Evolutionary conservation across 2,888 invertebrate species (phyloP), one percentile per base, ranked within the genome.

Genomic region (Diaphora mendica): DNA sequence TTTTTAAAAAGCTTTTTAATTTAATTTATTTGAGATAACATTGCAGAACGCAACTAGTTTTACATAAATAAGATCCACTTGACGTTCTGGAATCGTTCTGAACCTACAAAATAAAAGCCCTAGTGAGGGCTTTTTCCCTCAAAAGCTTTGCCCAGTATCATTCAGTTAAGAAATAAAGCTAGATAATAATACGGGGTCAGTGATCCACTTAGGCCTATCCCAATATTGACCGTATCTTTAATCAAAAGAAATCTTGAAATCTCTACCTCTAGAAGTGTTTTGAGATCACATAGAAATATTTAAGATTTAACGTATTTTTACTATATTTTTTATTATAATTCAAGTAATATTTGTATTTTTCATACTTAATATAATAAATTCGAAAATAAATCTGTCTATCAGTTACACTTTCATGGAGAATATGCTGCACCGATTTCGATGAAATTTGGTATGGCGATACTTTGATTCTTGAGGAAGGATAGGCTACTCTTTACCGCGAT

Each of bases 191-290:
- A 4, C 39, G 15, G n/a, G 20, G 8, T 23, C 51, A 66, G 64
- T 62, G 42, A 70, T 55, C 64, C 82, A 76, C 82, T 83, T 74
- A 82, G 75, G 76, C 82, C 82, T 80, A 70, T 79, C 76, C 69
- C 62, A 81, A 85, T 83, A 85, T 85, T 85, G 75, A 75, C 69
- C 77, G 68, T 76, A 85, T 78, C 84, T 78, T 82, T 81, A 78
- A 85, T 85, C 81, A 82, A 85, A 83, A 77, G 77, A 73, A 79
- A 79, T 85, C 78, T 79, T 42, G 80, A 73, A 79, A 79, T 85
- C 85, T 78, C 9, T 64, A 70, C 64, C 68, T 35, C 35, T 30
- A 68, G 3, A 44, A 48, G 33, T 68, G 51, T 55, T 68, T 55
- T 35, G 17, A 39, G n/a, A 51, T 68, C 51, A 55, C 55, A 51